These are phyloP conservation scores for Prunella strophiata DNA, from an alignment of 2,797 vertebrate genomes.

Conservation along the genomic window DNA sequence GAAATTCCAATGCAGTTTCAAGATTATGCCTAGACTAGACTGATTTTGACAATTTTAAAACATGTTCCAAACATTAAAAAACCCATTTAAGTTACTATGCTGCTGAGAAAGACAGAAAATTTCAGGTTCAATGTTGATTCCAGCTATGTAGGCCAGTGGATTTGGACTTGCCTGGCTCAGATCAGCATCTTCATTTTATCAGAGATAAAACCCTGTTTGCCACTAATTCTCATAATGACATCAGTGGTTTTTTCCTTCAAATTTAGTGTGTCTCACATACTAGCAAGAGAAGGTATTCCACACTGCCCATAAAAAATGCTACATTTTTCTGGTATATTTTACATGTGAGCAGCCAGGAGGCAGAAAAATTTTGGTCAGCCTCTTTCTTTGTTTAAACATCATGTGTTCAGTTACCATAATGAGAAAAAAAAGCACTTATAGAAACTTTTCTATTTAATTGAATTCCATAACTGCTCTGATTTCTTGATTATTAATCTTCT, in stretches of 20 bases:
- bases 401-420: neutral
- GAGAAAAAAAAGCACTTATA: neutral
- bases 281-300: neutral
- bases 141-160: neutral
- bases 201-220: neutral
- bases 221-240: neutral
- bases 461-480: neutral
- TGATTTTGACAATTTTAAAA: neutral
- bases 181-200: neutral
- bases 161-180: neutral
- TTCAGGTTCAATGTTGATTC: neutral
- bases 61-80: neutral
- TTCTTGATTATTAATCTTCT: neutral
- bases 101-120: neutral
- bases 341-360: neutral
- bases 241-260: neutral
- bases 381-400: neutral
- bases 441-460: neutral
- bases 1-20: neutral
- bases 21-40: neutral
- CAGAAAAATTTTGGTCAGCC: neutral
- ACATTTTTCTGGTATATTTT: neutral
- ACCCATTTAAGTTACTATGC: rapidly evolving
- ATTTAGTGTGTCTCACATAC: neutral
- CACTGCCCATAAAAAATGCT: neutral